Percentiles rank a stretch among this genome's conserved stretches.
phyloP scores from a whole-genome alignment of 2,113 vertebrate genomes.

The Malurus melanocephalus region DNA sequence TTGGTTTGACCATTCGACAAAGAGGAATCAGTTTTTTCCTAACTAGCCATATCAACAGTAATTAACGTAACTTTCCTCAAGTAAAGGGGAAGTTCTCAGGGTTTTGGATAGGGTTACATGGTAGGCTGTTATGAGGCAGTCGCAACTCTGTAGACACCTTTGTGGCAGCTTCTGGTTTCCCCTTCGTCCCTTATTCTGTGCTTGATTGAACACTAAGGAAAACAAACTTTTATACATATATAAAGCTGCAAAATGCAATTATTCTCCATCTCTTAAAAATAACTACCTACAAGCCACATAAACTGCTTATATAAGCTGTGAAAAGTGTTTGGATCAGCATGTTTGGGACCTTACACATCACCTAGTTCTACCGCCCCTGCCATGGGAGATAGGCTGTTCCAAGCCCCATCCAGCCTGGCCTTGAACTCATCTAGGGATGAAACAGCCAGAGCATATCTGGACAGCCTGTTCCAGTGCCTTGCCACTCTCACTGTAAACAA shows the following conservation, averaged over 20 bases:
- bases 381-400: accelerated
- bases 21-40: neutral
- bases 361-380: neutral
- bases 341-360: neutral
- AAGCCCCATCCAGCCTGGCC: neutral
- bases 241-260: neutral
- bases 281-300: neutral
- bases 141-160: neutral
- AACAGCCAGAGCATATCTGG: neutral
- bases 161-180: neutral
- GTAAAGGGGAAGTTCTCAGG: neutral
- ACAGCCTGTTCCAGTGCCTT: neutral
- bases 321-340: neutral
- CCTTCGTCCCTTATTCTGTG: neutral
- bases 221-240: neutral
- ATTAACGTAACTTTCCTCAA: neutral
- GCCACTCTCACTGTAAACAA: neutral
- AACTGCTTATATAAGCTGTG: neutral
- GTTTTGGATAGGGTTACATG: neutral
- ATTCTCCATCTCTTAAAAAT: neutral
- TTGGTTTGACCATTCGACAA: neutral
- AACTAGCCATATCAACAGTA: neutral
- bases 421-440: neutral
- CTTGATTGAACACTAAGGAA: neutral
- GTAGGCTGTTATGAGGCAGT: too few species aligned